Evolutionary conservation across 2,113 vertebrate genomes (phyloP).

Genomic region (Cyphomyrus plagiostoma): DNA sequence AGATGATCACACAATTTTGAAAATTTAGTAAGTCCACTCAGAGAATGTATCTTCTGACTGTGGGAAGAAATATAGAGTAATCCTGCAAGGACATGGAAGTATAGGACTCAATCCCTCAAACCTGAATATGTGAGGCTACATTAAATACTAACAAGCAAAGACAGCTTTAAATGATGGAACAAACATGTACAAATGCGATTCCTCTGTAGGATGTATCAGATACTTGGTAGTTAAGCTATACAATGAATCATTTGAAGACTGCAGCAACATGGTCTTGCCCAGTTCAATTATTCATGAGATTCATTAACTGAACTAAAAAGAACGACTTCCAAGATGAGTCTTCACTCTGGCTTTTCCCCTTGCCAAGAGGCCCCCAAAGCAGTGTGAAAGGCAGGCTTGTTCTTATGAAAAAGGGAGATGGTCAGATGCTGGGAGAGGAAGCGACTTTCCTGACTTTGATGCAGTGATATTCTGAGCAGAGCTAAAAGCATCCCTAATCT

Average conservation of each 20-base stretch:
- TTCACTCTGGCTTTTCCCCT: neutral
- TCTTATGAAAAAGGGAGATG: neutral
- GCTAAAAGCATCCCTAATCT: neutral
- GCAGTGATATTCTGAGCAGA: neutral
- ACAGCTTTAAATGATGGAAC: neutral
- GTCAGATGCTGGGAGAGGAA: neutral
- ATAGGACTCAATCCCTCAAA: neutral
- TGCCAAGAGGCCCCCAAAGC: neutral
- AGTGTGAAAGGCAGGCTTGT: neutral
- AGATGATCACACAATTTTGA: neutral
- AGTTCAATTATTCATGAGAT: neutral
- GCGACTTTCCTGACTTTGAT: neutral
- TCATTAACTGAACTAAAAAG: neutral
- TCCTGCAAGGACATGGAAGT: neutral
- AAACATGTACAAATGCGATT: neutral
- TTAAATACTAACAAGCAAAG: neutral
- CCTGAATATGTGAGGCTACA: neutral
- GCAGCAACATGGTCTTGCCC: constrained; percentile 2
- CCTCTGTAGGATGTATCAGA: neutral
- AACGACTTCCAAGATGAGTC: neutral
- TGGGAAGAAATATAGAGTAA: neutral
- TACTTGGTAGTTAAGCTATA: neutral
- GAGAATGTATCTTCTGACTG: neutral
- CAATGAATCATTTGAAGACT: neutral
- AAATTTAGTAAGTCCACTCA: neutral